Percentiles rank a stretch among this genome's conserved stretches.
These are phyloP conservation scores for Malachius bipustulatus DNA, from an alignment of 2,888 invertebrate species.

Conservation along the genomic window DNA sequence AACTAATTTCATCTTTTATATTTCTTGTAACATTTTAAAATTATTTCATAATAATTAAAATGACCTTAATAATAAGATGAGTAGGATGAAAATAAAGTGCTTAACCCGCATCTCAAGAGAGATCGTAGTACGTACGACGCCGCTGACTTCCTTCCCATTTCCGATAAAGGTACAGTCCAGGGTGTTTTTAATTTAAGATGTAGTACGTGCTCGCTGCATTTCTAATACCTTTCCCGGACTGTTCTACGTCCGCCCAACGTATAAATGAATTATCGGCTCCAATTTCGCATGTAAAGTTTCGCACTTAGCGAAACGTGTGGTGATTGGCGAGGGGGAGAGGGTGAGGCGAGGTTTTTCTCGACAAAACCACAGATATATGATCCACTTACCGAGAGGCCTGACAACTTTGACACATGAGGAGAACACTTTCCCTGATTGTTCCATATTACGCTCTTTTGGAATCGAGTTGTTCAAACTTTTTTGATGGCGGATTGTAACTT, in stretches of 20 bases:
- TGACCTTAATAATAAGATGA: no score
- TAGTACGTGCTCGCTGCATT: conserved; percentile 23
- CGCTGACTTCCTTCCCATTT: conserved; percentile 17
- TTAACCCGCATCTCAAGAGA: no score
- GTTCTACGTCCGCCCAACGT: conserved; percentile 15
- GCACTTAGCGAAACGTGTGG: conserved; percentile 19
- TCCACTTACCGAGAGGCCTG: not conserved
- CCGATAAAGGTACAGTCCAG: conserved; percentile 25
- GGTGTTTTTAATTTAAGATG: conserved; percentile 30
- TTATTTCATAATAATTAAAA: no score
- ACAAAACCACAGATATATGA: conserved; percentile 2
- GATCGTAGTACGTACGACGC: conserved; percentile 4
- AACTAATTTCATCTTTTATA: no score
- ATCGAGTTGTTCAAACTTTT: no score
- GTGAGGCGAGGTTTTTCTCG: conserved; percentile 1
- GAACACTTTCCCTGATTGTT: no score
- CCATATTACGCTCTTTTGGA: no score
- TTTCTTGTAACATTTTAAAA: no score
- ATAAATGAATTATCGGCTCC: conserved; percentile 22
- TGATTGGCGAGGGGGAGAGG: conserved; percentile 2
- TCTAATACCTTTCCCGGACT: conserved; percentile 17
- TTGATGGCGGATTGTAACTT: no score
- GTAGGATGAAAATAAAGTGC: no score
- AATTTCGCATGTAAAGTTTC: conserved; percentile 23
- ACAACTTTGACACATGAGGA: not conserved